Base-by-base conservation (phyloP, 2,797 vertebrate genomes). In the Loris lydekkerianus region DNA sequence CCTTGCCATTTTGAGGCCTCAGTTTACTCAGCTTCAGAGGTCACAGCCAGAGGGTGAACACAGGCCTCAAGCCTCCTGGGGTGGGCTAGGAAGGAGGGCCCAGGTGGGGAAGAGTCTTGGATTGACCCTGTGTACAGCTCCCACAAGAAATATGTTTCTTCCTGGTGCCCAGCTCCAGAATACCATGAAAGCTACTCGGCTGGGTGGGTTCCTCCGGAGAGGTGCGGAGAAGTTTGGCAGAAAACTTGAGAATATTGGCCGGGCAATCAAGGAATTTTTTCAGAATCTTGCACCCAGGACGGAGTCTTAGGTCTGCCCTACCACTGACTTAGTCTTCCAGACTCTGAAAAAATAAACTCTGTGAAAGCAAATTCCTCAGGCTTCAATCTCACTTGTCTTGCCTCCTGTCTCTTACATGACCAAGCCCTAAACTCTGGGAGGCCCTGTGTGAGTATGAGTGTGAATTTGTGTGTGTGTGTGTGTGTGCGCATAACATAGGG, bases 301-400 rank as follows among this genome's bases (percentile, higher is more conserved):
- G 60, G 29, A 40, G 7, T 3, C 81, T 53, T 95, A 86, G 89
- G 6, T 27, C 37, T 61, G 5, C 10, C 25, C 60, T 20, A n/a
- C 3, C 23, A 20, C 15, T 69, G 53, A 4, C 0, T 82, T 49
- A 61, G 58, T 34, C 25, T 86, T 88, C 34, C 46, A 40, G 20
- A 58, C 10, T 46, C 72, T 86, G 49, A 87, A 87, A 87, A 87
- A 97, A 97, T 97, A 96, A 97, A 97, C 23, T 77, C 53, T 34
- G 29, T 86, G 73, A 92, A 82, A 92, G 78, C 46, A 93, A 63
- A 40, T 75, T 81, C 49, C 14, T 80, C 7, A 56, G 56, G 18
- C 14, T 53, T 88, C 69, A 8, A 4, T 83, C 46, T 93, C 37
- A 69, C 15, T 53, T 58, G 14, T 61, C 21, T 87, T 17, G 34